Base-by-base conservation (phyloP, 2,797 vertebrate genomes). In the Tiaroga cobitis region DNA sequence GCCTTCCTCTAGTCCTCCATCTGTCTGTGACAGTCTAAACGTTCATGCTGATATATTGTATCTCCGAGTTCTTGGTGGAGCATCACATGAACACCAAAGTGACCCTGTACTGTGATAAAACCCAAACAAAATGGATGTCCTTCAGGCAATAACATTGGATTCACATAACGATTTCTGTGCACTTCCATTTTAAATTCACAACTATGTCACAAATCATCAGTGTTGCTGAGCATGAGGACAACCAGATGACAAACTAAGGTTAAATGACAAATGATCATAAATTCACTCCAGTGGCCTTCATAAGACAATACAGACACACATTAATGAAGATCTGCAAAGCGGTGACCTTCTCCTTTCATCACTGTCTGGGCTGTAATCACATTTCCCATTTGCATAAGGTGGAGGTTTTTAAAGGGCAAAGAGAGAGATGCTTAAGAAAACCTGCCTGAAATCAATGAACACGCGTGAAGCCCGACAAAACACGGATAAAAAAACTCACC, bases 201-300 rank as follows among this genome's bases (percentile, higher is more conserved):
- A 37, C 56, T 26, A 16, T 10, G 61, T 65, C 26, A n/a, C 39
- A 63, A 83, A 39, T 83, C 46, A 69, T 65, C 18, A 0, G 1
- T 68, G 61, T 74, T 70, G 61, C 5, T n/a, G 51, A 61, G 76
- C 37, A 43, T 13, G 26, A 69, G 34, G 34, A 43, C 46, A 56
- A 83, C 0, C 29, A 76, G 59, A 41, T 46, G 68, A 67, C 65
- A 72, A 51, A 82, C 46, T 56, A 65, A 7, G n/a, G 37, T 63
- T 85, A 61, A 78, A 26, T 11, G 59, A 72, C 74, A 49, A 68
- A 76, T 54, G 26, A 54, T 86, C 39, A 82, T 89, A 86, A 87
- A 87, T 87, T 77, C 70, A 74, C 81, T 80, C 29, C 49, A 56
- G 2, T 77, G 70, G 83, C 81, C 81, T 87, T 73, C 80, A 85